Evolutionary conservation across 23 tunicate species (phyloP), one percentile per base, ranked within the genome.

Genomic region (Trididemnum nubilum): DNA sequence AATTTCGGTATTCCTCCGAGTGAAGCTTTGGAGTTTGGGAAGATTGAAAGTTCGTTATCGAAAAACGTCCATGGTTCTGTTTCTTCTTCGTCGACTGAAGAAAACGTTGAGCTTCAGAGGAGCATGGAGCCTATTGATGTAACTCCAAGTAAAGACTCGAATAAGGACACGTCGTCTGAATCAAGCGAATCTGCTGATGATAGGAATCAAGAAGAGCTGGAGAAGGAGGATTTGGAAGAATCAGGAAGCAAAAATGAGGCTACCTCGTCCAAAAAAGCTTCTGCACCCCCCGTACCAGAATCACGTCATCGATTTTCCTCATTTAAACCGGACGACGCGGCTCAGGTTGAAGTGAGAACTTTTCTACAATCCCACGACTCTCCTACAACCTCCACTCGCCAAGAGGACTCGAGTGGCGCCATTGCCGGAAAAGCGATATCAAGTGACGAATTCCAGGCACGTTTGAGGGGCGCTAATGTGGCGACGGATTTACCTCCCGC

Each of bases 271-370:
- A 15, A 44, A 7, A 15, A 44, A 44, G 26, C 26, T 21, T 22
- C 67, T 21, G 26, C 67, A 22, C 5, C 3, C 29, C 26, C 18
- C 18, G n/a, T 12, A 22, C 25, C 26, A 3, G 26, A 15, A 31
- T 30, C 37, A 9, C 74, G 38, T 5, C 31, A n/a, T 33, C 36
- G 81, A 35, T 85, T 85, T 49, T 85, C 88, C 5, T 85, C 88
- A 2, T 85, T 85, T 40, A 76, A 85, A 77, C 82, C 88, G 0
- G 54, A 44, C 54, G 54, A 44, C 15, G 15, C 54, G 1, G 35
- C 58, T 19, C 58, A 50, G 19, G n/a, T n/a, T n/a, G n/a, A n/a
- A n/a, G n/a, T n/a, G n/a, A n/a, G n/a, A n/a, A n/a, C n/a, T n/a
- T n/a, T n/a, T n/a, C n/a, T n/a, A n/a, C n/a, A n/a, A n/a, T 44